Percentiles rank a stretch among this genome's conserved stretches.
These are phyloP conservation scores for Rosalia funebris DNA, from an alignment of 2,888 invertebrate species.

Conservation along the genomic window DNA sequence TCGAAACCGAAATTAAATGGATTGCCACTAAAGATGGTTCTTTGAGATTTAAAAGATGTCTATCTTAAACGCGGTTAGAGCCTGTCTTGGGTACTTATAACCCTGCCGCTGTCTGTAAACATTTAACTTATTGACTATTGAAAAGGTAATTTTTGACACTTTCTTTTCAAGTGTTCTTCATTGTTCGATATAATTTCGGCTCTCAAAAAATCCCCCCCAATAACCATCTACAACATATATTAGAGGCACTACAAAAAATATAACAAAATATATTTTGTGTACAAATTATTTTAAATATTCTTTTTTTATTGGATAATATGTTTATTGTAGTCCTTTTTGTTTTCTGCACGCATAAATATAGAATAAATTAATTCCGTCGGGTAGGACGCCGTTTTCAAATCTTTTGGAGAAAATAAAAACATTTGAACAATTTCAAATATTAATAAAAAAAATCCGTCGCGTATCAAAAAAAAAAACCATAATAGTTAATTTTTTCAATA, in stretches of 20 bases:
- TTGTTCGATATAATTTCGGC: not conserved
- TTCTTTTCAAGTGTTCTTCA: constrained; percentile 17
- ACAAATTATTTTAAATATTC: not conserved
- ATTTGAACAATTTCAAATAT: too few relatives aligned
- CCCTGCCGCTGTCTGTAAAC: constrained; percentile 35
- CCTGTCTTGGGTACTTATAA: constrained; percentile 52
- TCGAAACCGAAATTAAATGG: constrained; percentile 16
- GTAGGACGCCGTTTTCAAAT: not conserved
- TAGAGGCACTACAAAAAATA: not conserved
- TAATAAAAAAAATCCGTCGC: too few relatives aligned
- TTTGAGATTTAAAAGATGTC: constrained; percentile 46
- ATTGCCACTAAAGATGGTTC: constrained; percentile 34
- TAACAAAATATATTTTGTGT: not conserved
- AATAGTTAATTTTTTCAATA: too few relatives aligned
- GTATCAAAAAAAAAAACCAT: too few relatives aligned
- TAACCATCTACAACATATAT: too few relatives aligned
- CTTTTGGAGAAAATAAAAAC: not conserved
- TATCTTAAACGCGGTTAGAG: constrained; percentile 53
- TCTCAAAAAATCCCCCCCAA: not conserved
- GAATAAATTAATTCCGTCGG: not conserved
- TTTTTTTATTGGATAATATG: too few relatives aligned
- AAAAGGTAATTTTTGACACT: constrained; percentile 54
- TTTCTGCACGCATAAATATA: not conserved
- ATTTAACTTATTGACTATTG: constrained; percentile 48
- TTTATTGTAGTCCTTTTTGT: too few relatives aligned